Conservation (phyloP, 2,888 invertebrate species). For the Himalopsyche kuldschensis region DNA sequence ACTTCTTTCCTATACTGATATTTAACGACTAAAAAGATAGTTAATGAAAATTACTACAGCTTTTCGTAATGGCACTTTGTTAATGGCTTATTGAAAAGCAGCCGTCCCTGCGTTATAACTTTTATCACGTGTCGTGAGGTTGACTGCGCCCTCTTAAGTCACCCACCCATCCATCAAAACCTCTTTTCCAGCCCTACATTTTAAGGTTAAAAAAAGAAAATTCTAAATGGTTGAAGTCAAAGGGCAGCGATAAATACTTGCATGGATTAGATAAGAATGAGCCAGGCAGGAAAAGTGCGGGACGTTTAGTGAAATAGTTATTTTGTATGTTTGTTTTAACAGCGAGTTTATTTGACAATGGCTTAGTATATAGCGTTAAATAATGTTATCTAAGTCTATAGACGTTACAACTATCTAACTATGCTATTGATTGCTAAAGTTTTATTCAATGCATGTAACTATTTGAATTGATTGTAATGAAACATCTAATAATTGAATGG, state of each 20-base stretch:
- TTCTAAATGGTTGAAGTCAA: conserved; percentile 20
- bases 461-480: too few species aligned
- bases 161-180: conserved; percentile 36
- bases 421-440: too few species aligned
- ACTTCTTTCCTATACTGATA: too few species aligned
- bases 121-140: conserved; percentile 26
- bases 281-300: not conserved
- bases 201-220: conserved; percentile 20
- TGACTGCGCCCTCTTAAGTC: conserved; percentile 15
- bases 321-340: not conserved
- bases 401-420: too few species aligned
- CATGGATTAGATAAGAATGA: conserved; percentile 26
- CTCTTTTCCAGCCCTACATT: not conserved
- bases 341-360: not conserved
- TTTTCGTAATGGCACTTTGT: not conserved
- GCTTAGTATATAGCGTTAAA: not conserved
- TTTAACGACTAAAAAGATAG: too few species aligned
- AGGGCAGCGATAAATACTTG: conserved; percentile 31
- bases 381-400: too few species aligned
- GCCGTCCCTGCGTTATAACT: not conserved
- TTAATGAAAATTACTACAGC: too few species aligned
- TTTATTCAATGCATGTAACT: too few species aligned
- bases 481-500: too few species aligned
- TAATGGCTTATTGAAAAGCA: not conserved
- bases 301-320: not conserved